These are phyloP conservation scores for Strigamia maritima DNA, from an alignment of 2,888 invertebrate genomes.

Conservation along the genomic window DNA sequence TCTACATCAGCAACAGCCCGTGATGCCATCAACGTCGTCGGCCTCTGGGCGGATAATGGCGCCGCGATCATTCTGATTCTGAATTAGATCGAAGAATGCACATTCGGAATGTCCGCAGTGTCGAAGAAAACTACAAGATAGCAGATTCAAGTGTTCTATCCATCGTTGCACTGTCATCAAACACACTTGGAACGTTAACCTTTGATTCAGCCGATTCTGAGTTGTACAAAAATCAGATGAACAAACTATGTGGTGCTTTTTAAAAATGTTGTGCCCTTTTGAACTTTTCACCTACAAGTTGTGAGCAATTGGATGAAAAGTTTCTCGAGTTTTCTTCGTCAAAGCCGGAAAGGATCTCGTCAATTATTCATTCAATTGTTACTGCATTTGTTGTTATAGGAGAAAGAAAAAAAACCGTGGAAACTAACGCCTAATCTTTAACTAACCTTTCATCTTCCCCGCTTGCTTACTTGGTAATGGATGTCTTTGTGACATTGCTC, in stretches of 20 bases:
- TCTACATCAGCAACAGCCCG: conserved; percentile 6
- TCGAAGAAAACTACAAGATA: background rate
- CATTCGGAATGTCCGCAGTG: background rate
- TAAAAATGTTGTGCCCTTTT: background rate
- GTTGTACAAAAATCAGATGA: background rate
- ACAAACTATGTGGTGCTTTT: background rate
- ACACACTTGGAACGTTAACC: background rate
- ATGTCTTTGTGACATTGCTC: background rate
- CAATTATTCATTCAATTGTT: background rate
- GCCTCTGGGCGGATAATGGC: conserved; percentile 5
- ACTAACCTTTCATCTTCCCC: background rate
- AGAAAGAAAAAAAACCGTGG: background rate
- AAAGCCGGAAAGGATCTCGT: background rate
- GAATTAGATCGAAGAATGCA: background rate
- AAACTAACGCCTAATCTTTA: background rate
- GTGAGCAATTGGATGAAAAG: background rate
- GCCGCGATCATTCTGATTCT: conserved; percentile 7
- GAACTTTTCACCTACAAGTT: background rate
- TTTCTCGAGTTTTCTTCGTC: too few relatives aligned
- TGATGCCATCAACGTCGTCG: conserved; percentile 10
- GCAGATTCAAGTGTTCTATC: background rate
- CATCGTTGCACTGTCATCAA: background rate
- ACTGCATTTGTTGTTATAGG: background rate
- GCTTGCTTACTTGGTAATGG: background rate
- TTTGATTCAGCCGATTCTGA: background rate